Evolutionary conservation across 2,797 vertebrate species (phyloP).

Genomic region (Spondyliosoma cantharus): DNA sequence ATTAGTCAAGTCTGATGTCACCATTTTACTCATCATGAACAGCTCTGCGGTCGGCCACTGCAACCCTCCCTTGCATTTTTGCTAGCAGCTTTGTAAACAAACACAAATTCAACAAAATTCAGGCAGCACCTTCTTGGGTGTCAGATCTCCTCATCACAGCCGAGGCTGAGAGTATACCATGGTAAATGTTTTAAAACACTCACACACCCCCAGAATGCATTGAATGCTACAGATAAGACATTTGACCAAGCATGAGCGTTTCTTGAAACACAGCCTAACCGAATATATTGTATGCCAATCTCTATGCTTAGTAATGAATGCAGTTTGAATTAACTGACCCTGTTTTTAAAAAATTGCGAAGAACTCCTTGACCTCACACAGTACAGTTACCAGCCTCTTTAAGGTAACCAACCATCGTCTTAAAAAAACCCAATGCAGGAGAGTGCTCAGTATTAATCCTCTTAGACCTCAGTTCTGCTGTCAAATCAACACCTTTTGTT

Average conservation of each 20-base stretch:
- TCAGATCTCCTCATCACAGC: constrained; percentile 7
- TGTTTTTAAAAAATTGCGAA: not conserved
- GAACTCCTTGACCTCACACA: constrained; percentile 17
- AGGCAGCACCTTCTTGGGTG: not conserved
- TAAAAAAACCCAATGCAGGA: constrained; percentile 11
- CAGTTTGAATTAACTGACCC: not conserved
- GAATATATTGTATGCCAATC: not conserved
- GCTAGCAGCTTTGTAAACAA: not conserved
- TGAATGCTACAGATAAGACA: no score
- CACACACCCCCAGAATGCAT: not conserved
- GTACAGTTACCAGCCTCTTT: constrained; percentile 19
- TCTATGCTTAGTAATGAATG: not conserved
- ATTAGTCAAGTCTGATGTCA: constrained; percentile 7
- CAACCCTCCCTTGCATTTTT: not conserved
- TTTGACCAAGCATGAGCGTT: not conserved
- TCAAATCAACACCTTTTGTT: constrained; percentile 29
- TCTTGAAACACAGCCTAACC: not conserved
- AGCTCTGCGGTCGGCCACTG: not conserved
- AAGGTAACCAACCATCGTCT: constrained; percentile 13
- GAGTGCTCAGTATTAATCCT: constrained; percentile 43
- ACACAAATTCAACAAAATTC: constrained; percentile 7
- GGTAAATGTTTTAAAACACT: not conserved
- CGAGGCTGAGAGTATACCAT: not conserved
- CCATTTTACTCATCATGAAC: constrained; percentile 24
- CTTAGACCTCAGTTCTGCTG: constrained; percentile 31